Conservation (phyloP, 2,797 vertebrate genomes). For the Sarcoramphus papa region DNA sequence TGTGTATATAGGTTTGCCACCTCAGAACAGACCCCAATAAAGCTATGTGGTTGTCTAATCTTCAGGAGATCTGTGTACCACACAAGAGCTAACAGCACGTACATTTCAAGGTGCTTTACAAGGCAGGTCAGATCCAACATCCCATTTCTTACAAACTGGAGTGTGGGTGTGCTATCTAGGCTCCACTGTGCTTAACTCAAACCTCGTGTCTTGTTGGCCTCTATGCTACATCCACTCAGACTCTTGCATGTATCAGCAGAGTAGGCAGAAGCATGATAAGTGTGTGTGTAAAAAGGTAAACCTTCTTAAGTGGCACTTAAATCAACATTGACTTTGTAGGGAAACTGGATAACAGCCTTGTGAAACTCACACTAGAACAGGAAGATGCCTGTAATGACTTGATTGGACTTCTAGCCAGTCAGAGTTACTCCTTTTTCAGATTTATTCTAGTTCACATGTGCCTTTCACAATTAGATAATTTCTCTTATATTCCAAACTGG, state of each 20-base stretch:
- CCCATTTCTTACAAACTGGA: neutral
- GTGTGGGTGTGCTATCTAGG: neutral
- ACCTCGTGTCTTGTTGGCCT: neutral
- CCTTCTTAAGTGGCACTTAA: neutral
- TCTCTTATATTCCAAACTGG: neutral
- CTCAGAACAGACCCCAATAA: neutral
- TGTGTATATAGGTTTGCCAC: neutral
- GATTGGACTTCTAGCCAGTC: neutral
- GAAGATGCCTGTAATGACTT: neutral
- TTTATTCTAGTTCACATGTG: neutral
- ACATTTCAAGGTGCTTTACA: neutral
- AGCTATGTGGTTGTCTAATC: neutral
- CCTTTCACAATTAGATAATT: neutral
- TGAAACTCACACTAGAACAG: neutral
- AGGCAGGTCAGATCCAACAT: neutral
- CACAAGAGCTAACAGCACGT: neutral
- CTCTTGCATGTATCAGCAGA: neutral
- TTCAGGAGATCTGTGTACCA: neutral
- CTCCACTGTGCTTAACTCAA: neutral
- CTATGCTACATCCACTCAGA: neutral
- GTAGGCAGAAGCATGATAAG: neutral
- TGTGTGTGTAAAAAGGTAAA: neutral
- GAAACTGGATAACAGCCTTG: neutral
- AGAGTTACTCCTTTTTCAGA: neutral
- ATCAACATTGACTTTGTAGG: neutral